These are phyloP conservation scores for Diabrotica virgifera DNA, from an alignment of 1,140 invertebrate genomes.

Conservation along the genomic window DNA sequence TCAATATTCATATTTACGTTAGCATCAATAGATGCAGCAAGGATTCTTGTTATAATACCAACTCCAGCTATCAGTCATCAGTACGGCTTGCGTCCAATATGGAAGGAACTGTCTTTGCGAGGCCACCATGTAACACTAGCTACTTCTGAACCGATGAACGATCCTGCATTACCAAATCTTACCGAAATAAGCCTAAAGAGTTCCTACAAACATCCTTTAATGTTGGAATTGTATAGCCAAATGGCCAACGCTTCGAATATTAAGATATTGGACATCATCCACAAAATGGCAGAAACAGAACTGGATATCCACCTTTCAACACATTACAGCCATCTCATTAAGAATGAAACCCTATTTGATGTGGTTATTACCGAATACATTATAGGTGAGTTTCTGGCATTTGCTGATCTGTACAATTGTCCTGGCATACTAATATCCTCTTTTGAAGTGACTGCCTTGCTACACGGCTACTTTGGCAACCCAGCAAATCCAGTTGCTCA, in stretches of 20 bases:
- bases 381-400: conserved; percentile 8
- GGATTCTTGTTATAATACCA: not conserved
- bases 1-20: too few relatives aligned
- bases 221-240: not conserved
- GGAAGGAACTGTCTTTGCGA: conserved; percentile 28
- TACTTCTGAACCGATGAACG: conserved; percentile 12
- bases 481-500: conserved; percentile 14
- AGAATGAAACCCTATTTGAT: conserved; percentile 15
- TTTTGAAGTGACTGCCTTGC: not conserved
- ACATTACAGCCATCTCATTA: not conserved
- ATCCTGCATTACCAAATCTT: conserved; percentile 14
- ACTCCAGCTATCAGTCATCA: conserved; percentile 49
- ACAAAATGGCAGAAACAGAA: not conserved
- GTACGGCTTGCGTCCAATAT: conserved; percentile 44
- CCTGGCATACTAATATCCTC: conserved; percentile 16
- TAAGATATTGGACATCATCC: not conserved
- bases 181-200: conserved; percentile 18
- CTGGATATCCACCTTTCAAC: not conserved
- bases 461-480: conserved; percentile 23
- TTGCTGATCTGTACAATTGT: conserved; percentile 14
- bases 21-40: too few relatives aligned
- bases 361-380: conserved; percentile 18
- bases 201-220: not conserved
- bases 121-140: conserved; percentile 25
- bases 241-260: not conserved